Evolutionary conservation across 2,888 invertebrate genomes (phyloP), one percentile per base, ranked within the genome.

Genomic region (Seira ritae): DNA sequence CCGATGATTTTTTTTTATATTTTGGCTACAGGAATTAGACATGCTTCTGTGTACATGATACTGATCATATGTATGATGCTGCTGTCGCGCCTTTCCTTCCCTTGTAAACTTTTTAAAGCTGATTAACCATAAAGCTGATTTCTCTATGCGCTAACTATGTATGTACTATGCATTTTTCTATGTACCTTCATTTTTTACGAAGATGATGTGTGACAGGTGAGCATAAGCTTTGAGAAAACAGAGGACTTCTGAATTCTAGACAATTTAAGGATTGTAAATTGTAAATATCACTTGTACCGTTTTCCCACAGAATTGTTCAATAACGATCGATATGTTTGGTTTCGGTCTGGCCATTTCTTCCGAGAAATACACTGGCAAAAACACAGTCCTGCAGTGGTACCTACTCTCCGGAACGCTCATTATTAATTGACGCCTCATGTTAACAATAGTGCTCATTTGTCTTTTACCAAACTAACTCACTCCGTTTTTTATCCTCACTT

Each of bases 1-100:
- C 55, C 75, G 80, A n/a, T n/a, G n/a, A n/a, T n/a, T n/a, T n/a
- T n/a, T n/a, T 73, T 78, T 83, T 83, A 4, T 74, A 73, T 82
- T 78, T 82, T 76, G 76, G 60, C 76, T 75, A 66, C 65, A 74
- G 22, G n/a, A 74, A 84, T 84, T 84, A 74, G 80, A 69, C 66
- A 81, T 81, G 84, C 80, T 74, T 69, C 77, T 80, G 65, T 20
- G 24, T 23, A 31, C 8, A 31, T 31, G 23, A 15, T n/a, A n/a
- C n/a, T n/a, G n/a, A n/a, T n/a, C n/a, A n/a, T n/a, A n/a, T n/a
- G n/a, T n/a, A n/a, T n/a, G n/a, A n/a, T n/a, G n/a, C n/a, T n/a
- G n/a, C 22, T 62, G 62, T 62, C 62, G 62, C 20, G 62, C 62
- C 22, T 62, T 62, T n/a, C n/a, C n/a, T n/a, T n/a, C n/a, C 62